Percentiles rank a stretch among this genome's conserved stretches.
These are phyloP conservation scores for Trichonephila inaurata DNA, from an alignment of 1,140 invertebrate genomes.

Conservation along the genomic window DNA sequence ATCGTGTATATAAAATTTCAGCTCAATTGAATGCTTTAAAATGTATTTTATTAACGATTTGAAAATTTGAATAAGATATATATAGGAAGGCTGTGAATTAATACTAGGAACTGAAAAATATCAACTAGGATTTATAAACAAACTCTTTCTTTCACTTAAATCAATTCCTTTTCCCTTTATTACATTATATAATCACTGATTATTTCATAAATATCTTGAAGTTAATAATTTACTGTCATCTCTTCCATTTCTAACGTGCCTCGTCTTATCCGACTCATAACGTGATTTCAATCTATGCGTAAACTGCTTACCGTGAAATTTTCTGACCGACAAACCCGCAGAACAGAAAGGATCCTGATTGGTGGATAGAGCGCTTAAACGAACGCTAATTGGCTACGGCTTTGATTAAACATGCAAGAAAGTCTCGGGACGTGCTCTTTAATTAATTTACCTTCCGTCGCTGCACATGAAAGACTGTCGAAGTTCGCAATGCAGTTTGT, in stretches of 20 bases:
- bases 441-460: neutral
- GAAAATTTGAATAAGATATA: too few species aligned
- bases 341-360: neutral
- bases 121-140: too few species aligned
- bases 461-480: neutral
- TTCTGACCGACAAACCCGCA: neutral
- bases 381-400: neutral
- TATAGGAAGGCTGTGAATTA: too few species aligned
- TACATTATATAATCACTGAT: neutral
- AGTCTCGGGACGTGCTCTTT: neutral
- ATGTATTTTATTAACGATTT: too few species aligned
- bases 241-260: too few species aligned
- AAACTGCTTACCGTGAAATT: neutral
- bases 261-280: too few species aligned
- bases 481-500: neutral
- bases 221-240: neutral
- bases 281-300: neutral
- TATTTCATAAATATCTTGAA: neutral
- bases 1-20: too few species aligned
- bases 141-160: too few species aligned
- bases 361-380: neutral
- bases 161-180: too few species aligned
- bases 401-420: neutral
- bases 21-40: too few species aligned
- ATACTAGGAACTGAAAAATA: too few species aligned